Evolutionary conservation across 2,888 invertebrate genomes (phyloP), one percentile per base, ranked within the genome.

Genomic region (Folsomia candida): DNA sequence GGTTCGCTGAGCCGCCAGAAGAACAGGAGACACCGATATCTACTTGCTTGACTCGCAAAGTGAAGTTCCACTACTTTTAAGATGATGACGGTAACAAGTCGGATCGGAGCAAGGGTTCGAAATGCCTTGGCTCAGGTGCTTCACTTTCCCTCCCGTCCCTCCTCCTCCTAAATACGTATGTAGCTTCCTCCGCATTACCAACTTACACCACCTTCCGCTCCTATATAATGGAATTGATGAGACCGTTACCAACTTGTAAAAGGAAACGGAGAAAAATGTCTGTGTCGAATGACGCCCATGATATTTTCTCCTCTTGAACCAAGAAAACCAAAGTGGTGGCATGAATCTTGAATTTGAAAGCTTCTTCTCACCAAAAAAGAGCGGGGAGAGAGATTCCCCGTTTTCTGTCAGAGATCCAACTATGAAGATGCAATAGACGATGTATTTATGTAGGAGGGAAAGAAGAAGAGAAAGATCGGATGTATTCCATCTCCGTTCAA

Each of bases 321-420:
- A n/a, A n/a, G n/a, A n/a, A n/a, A n/a, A n/a, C 14, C 51, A 26
- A 51, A 64, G 51, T 64, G 51, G 63, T 51, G 63, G 9, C 63
- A 64, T 64, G 63, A 64, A 64, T 64, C 63, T 64, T 64, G 63
- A 64, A 64, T 64, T 64, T 25, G 25, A 64, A 64, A 64, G 63
- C 24, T 22, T 28, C 28, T 25, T 60, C 25, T 60, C 18, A 26
- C 22, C 54, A 54, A 22, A 20, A 54, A 54, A 54, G 20, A 22
- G n/a, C n/a, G n/a, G n/a, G n/a, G n/a, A 54, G 20, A 20, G 20
- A 54, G 54, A 54, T 14, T 54, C 54, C 22, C 20, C 54, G 54
- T 54, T 22, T 37, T 37, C 37, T 37, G 37, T 37, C 37, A 37
- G 6, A 37, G 37, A 37, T 37, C 37, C 37, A 37, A 37, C 6